Evolutionary conservation across 2,797 vertebrate genomes (phyloP), one percentile per base, ranked within the genome.

Genomic region (Sebastes minor): DNA sequence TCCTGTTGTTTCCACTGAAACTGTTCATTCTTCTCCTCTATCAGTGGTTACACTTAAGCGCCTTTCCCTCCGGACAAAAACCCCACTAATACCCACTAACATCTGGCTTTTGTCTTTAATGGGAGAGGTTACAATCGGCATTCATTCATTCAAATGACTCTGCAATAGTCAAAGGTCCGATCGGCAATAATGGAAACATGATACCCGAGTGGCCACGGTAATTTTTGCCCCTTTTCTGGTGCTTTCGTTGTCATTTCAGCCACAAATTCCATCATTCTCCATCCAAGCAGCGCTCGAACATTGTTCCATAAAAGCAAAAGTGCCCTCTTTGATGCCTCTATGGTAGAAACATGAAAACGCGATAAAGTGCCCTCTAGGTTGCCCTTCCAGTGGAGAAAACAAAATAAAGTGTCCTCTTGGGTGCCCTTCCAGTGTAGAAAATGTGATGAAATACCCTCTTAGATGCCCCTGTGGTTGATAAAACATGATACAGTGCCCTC

Each of bases 1-100:
- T 86, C 75, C 35, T 71, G 77, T 76, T 86, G 63, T 64, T 74
- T 80, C 28, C 42, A 46, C 18, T 52, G 46, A 81, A 86, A 68
- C 22, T 4, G 52, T 46, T 63, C 35, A 71, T 90, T 80, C 57
- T 70, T 76, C 46, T 70, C 27, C 71, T 33, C 56, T 28, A 27
- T 72, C 33, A 18, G 57, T 78, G 66, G 74, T 79, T 32, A 80
- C 27, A 22, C 14, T 38, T 12, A 27, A 62, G 13, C 22, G 2
- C 1, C 13, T 42, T 64, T 64, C 33, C 13, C 61, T 2, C 22
- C 1, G 33, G 14, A 25, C 22, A 42, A 16, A 25, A 2, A 2
- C 4, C 23, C n/a, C 12, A 38, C 22, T 64, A 42, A 38, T 7
- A 27, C 22, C 22, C 22, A 11, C 62, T 6, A 5, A 64, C 62